Conservation (phyloP, 2,797 vertebrate genomes). For the Myotis daubentonii region DNA sequence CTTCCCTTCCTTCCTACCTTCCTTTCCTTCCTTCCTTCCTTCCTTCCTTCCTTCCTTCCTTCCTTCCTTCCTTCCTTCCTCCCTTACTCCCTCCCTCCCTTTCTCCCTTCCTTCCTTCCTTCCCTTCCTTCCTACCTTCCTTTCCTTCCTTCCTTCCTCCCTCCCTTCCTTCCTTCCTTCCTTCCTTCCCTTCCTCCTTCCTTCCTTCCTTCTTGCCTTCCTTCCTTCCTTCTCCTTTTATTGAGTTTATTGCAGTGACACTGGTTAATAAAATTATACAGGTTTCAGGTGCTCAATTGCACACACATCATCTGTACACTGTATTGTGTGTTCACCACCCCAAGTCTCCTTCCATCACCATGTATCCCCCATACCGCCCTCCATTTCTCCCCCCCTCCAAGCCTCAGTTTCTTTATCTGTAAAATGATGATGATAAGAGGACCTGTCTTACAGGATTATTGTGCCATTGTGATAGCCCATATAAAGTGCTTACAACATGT, state of each 20-base stretch:
- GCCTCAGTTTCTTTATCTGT: conserved; percentile 50
- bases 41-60: too few species aligned
- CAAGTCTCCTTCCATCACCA: background rate
- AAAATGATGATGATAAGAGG: background rate
- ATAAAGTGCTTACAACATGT: background rate
- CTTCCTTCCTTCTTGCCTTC: background rate
- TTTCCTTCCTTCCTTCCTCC: too few species aligned
- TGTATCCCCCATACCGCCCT: background rate
- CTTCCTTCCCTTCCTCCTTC: too few species aligned
- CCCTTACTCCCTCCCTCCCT: too few species aligned
- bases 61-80: too few species aligned
- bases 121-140: background rate
- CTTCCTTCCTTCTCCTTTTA: background rate
- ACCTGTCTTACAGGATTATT: background rate
- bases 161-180: too few species aligned
- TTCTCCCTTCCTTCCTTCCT: too few species aligned
- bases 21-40: too few species aligned
- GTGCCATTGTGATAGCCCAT: background rate
- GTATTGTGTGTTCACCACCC: background rate
- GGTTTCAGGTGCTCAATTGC: background rate
- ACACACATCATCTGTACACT: background rate
- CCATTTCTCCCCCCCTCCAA: background rate
- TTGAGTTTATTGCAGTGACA: background rate
- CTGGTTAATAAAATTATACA: background rate
- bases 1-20: too few species aligned